Evolutionary conservation across 2,113 vertebrate species (phyloP).

Genomic region (Pycnonotus jocosus): DNA sequence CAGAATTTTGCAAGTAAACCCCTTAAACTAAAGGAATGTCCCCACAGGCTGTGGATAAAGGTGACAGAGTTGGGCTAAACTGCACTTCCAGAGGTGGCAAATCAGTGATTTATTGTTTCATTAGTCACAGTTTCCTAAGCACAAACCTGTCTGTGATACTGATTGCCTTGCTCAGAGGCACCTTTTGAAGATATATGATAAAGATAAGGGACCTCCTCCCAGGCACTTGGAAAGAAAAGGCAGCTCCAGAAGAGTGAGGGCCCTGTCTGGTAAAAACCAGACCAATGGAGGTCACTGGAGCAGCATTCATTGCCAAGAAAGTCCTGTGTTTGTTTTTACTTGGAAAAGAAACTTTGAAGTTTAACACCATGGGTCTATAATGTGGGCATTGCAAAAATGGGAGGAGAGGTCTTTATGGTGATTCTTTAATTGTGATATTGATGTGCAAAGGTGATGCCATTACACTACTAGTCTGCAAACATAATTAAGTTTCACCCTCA

Average conservation of each 20-base stretch:
- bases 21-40: neutral
- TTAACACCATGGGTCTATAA: neutral
- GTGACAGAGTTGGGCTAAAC: neutral
- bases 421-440: neutral
- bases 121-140: slow-evolving; percentile 22
- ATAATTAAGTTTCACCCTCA: neutral
- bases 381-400: neutral
- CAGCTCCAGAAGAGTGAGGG: neutral
- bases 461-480: neutral
- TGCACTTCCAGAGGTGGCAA: neutral
- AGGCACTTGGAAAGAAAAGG: neutral
- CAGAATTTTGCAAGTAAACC: neutral
- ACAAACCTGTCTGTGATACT: neutral
- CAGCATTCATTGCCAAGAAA: neutral
- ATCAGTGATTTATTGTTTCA: slow-evolving; percentile 1
- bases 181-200: slow-evolving; percentile 32
- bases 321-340: slow-evolving; percentile 9
- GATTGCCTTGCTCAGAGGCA: neutral
- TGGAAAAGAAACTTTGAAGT: slow-evolving; percentile 4
- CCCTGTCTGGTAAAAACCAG: neutral
- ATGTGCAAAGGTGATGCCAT: neutral
- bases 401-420: neutral
- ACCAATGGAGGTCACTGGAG: neutral
- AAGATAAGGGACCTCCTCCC: slow-evolving; percentile 29
- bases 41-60: neutral